Evolutionary conservation across 2,113 vertebrate species (phyloP), one percentile per base, ranked within the genome.

Genomic region (Daphoenositta chrysoptera): DNA sequence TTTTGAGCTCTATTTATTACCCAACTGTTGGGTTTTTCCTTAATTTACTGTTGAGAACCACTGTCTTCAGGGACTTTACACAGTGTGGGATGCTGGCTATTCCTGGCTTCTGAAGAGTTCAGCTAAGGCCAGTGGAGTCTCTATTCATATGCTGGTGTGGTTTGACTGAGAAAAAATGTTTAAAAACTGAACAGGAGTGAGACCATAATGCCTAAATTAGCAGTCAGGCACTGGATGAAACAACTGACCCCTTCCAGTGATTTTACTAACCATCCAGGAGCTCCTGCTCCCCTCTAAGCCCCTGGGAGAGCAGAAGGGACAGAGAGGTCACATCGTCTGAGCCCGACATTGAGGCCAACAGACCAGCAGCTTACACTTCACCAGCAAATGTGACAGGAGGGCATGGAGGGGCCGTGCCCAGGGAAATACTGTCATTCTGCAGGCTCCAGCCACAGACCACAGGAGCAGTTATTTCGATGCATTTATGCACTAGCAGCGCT

Each of bases 91-190:
- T 70, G 35, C 42, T 77, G 70, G 21, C 70, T 96, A 47, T 91
- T 90, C 54, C 51, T 84, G 78, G 17, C 57, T 79, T 79, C 4
- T 47, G 77, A 76, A 68, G 37, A 85, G 94, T 94, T 93, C 94
- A 87, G n/a, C 84, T 89, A 21, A 90, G 93, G 87, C 78, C 73
- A 83, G 2, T 31, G 26, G 40, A 73, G 22, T 56, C 31, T 87
- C 28, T 95, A 40, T 90, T 91, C 77, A 45, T 82, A 31, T 27
- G 35, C 35, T 73, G 63, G 30, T 69, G 63, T 72, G 78, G 78
- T 85, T 83, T 85, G 65, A 87, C 72, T 83, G 42, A 91, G 68
- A 68, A 87, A 87, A 80, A 61, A 65, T 71, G 51, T 90, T 90
- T 93, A 71, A 88, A 80, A 90, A 90, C 64, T 77, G 66, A 65